Evolutionary conservation across 2,797 vertebrate species (phyloP).

Genomic region (Lacerta bilineata): DNA sequence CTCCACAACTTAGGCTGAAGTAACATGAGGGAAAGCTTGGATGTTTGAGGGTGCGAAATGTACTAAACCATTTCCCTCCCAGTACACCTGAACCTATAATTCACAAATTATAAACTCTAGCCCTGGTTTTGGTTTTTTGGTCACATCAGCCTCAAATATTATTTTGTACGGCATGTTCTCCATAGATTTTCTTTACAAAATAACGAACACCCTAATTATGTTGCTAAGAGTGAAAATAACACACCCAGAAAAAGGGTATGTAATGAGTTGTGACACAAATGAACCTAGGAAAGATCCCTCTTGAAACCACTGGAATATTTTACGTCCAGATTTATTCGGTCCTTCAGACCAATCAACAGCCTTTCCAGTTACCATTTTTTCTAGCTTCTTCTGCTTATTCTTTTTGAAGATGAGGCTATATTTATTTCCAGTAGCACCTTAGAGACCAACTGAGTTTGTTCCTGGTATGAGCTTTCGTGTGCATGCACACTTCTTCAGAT

Average conservation of each 20-base stretch:
- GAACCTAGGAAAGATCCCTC: constrained; percentile 43
- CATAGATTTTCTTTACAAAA: constrained; percentile 43
- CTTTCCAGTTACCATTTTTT: constrained; percentile 60
- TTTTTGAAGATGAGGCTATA: background rate
- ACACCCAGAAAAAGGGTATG: constrained; percentile 46
- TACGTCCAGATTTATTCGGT: constrained; percentile 46
- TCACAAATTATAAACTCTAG: constrained; percentile 75
- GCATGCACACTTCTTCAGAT: too few relatives aligned
- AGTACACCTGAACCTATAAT: constrained; percentile 74
- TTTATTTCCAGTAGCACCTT: too few relatives aligned
- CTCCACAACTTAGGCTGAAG: constrained; percentile 59
- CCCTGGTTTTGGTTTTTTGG: constrained; percentile 73
- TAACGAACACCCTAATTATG: constrained; percentile 59
- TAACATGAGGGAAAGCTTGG: constrained; percentile 52
- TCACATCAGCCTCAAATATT: constrained; percentile 73
- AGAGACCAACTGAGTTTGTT: too few relatives aligned
- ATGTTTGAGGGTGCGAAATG: constrained; percentile 70
- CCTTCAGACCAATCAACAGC: constrained; percentile 63
- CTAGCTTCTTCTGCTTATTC: constrained; percentile 14
- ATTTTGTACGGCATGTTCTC: constrained; percentile 75
- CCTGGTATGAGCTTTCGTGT: too few relatives aligned
- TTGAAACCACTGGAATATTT: constrained; percentile 55
- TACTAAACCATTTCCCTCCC: constrained; percentile 64
- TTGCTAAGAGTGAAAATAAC: constrained; percentile 70
- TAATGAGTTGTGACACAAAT: constrained; percentile 43